Base-by-base conservation (phyloP, 2,113 vertebrate genomes). In the Platysternon megacephalum region DNA sequence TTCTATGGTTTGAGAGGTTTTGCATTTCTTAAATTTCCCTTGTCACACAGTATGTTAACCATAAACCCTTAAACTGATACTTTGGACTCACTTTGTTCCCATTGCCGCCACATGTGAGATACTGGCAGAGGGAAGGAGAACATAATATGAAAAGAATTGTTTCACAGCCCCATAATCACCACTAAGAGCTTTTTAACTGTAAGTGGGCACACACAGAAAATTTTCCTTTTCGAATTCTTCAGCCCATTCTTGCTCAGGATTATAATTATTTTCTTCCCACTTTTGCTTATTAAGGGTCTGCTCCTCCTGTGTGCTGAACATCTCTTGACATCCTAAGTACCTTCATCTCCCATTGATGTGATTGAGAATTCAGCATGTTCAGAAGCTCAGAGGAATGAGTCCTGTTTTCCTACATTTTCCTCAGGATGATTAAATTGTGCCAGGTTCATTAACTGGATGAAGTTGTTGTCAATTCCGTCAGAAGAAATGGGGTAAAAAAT, bases 1-100 rank as follows among this genome's bases (percentile, higher is more conserved):
- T 88, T 17, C 13, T 42, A 58, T 74, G 26, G 24, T 76, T 94
- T 81, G 80, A 94, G 65, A 83, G 28, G 72, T 29, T 89, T 96
- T 92, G 14, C 72, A n/a, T 88, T 89, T 93, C 89, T 96, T 91
- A 85, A 87, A 91, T 96, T 93, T 94, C 91, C 91, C 82, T 22
- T 76, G 6, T 65, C 58, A 84, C 74, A 46, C 42, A 46, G 26
- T 46, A 61, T 79, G 84, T 95, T 92, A 91, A 90, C 82, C 87
- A 68, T 87, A 95, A 93, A 91, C 49, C 84, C 72, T 96, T 95
- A 95, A 93, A n/a, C 44, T 95, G 93, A 95, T 65, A 91, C 44
- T 93, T 83, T 65, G 35, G 81, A 51, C 13, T 35, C 8, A 86
- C 88, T 89, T 96, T 95, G 91, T 93, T 95, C n/a, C 81, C 74